Evolutionary conservation across 2,888 invertebrate species (phyloP).

Genomic region (Polydrusus pterygomalis): DNA sequence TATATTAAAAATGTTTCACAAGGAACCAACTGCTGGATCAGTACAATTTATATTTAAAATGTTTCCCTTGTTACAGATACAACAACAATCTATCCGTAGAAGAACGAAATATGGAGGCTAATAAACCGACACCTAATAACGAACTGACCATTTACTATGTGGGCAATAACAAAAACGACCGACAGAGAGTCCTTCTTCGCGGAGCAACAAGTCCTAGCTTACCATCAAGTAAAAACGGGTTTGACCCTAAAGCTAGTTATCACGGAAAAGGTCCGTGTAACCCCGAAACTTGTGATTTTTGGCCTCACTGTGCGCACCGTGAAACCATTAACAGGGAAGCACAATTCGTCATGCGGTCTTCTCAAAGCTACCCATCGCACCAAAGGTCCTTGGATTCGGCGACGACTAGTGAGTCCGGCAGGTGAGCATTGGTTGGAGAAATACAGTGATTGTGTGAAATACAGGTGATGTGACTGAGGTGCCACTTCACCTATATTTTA

Average conservation of each 20-base stretch:
- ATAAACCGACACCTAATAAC: conserved; percentile 65
- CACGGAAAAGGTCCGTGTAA: conserved; percentile 70
- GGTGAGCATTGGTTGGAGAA: too few relatives aligned
- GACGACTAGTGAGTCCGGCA: conserved; percentile 54
- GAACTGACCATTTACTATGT: conserved; percentile 69
- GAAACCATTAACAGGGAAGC: conserved; percentile 66
- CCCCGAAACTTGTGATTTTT: conserved; percentile 77
- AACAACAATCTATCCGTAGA: conserved; percentile 63
- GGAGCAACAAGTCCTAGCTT: conserved; percentile 73
- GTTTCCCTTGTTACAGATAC: conserved; percentile 46
- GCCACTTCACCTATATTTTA: too few relatives aligned
- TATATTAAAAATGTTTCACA: too few relatives aligned
- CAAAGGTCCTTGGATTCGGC: conserved; percentile 70
- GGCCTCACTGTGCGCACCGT: conserved; percentile 77
- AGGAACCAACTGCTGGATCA: too few relatives aligned
- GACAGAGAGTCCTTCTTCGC: conserved; percentile 71
- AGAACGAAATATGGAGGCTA: conserved; percentile 61
- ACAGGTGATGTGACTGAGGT: too few relatives aligned
- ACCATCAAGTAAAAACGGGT: conserved; percentile 62
- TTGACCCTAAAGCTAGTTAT: conserved; percentile 45
- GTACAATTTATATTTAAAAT: too few relatives aligned
- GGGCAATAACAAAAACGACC: conserved; percentile 67
- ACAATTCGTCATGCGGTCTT: conserved; percentile 71
- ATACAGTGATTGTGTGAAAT: too few relatives aligned
- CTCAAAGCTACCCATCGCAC: conserved; percentile 75